Conservation (phyloP, 1,140 invertebrate genomes). For the Pristionchus pacificus region DNA sequence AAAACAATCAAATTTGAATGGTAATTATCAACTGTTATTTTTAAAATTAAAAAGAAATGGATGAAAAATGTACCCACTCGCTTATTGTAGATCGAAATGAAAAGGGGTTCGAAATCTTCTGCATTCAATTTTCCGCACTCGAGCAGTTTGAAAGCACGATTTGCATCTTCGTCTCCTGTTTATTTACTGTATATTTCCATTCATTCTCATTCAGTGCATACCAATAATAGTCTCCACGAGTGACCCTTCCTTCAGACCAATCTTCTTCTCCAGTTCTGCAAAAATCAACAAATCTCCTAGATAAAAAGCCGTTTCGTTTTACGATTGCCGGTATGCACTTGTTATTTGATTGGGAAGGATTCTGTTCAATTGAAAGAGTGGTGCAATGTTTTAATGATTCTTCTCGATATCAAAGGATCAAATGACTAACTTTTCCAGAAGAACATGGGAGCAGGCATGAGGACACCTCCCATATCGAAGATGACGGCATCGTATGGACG, state of each 20-base stretch:
- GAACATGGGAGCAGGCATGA: constrained; percentile 55
- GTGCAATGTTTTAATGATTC: neutral
- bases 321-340: no score
- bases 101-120: constrained; percentile 52
- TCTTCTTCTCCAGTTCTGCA: constrained; percentile 52
- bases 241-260: constrained; percentile 42
- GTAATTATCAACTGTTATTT: no score
- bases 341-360: no score
- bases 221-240: constrained; percentile 46
- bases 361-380: no score
- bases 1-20: no score
- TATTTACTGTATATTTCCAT: no score
- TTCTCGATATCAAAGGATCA: neutral
- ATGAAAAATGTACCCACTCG: no score
- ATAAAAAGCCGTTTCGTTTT: no score
- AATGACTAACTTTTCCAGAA: constrained; percentile 50
- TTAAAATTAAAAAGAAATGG: no score
- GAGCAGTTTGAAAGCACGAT: constrained; percentile 27
- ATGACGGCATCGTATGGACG: constrained; percentile 55
- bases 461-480: constrained; percentile 61
- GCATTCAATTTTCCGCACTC: constrained; percentile 55
- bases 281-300: constrained; percentile 7
- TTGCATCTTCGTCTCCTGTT: neutral
- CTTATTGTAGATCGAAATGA: constrained; percentile 53
- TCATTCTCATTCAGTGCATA: no score